phyloP scores from a whole-genome alignment of 2,888 invertebrate species.

The Lithophane semibrunnea region DNA sequence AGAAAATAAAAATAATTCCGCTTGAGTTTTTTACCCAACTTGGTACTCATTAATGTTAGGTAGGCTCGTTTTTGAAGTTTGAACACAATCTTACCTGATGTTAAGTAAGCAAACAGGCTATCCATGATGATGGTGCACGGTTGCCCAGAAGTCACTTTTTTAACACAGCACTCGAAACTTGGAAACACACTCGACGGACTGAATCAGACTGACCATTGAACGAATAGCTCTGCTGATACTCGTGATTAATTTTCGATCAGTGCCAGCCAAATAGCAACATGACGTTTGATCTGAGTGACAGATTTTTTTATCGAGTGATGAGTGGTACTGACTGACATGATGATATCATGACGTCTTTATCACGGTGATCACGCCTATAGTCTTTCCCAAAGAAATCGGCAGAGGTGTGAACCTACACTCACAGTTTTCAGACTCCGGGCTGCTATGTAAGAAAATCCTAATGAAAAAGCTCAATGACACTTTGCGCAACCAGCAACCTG shows the following conservation, averaged over 20 bases:
- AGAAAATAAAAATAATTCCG: neutral
- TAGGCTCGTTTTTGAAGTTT: neutral
- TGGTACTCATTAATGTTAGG: too few species aligned
- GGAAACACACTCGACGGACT: constrained; percentile 17
- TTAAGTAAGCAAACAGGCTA: constrained; percentile 34
- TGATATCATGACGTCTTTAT: constrained; percentile 19
- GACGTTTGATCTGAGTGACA: constrained; percentile 22
- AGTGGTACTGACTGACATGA: constrained; percentile 27
- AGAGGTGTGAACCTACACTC: too few species aligned
- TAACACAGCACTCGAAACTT: constrained; percentile 34
- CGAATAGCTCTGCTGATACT: neutral
- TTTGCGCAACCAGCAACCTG: too few species aligned
- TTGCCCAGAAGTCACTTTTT: constrained; percentile 26
- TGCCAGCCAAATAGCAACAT: constrained; percentile 50
- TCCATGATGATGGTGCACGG: constrained; percentile 28
- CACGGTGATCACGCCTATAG: neutral
- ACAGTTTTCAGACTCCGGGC: too few species aligned
- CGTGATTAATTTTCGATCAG: constrained; percentile 30
- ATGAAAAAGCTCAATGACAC: too few species aligned
- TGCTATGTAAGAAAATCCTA: too few species aligned
- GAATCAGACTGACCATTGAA: constrained; percentile 8
- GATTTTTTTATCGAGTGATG: constrained; percentile 38
- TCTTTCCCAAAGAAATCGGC: neutral
- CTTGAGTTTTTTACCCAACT: neutral
- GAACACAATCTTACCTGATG: constrained; percentile 30